These are phyloP conservation scores for Numenius phaeopus DNA, from an alignment of 2,797 vertebrate genomes.

Conservation along the genomic window DNA sequence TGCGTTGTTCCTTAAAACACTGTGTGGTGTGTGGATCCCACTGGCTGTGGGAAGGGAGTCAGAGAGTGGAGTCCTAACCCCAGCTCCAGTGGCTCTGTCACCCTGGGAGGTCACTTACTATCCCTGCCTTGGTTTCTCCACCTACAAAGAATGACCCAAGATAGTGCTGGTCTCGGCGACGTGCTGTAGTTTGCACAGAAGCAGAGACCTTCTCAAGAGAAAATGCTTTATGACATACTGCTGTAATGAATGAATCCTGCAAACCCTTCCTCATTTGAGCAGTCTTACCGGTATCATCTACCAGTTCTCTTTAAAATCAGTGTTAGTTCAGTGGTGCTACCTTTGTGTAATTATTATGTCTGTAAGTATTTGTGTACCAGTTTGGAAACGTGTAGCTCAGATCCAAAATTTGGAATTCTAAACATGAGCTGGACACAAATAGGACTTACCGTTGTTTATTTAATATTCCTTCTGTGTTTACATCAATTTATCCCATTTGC, in stretches of 20 bases:
- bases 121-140: neutral
- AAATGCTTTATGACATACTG: neutral
- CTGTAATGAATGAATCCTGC: neutral
- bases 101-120: neutral
- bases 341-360: too few species aligned
- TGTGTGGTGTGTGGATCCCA: neutral
- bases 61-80: neutral
- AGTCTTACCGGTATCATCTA: neutral
- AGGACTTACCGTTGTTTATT: neutral
- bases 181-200: neutral
- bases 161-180: fast-evolving
- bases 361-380: neutral
- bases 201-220: neutral
- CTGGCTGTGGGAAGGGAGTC: neutral
- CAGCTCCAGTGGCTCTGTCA: neutral
- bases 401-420: neutral
- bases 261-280: neutral
- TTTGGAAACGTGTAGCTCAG: neutral
- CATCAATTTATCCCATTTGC: neutral
- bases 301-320: too few species aligned
- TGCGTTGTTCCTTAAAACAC: neutral
- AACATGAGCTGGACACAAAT: neutral
- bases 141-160: neutral
- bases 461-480: neutral
- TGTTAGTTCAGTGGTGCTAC: too few species aligned